Conservation (phyloP, 2,113 vertebrate species). For the Oriolus oriolus region DNA sequence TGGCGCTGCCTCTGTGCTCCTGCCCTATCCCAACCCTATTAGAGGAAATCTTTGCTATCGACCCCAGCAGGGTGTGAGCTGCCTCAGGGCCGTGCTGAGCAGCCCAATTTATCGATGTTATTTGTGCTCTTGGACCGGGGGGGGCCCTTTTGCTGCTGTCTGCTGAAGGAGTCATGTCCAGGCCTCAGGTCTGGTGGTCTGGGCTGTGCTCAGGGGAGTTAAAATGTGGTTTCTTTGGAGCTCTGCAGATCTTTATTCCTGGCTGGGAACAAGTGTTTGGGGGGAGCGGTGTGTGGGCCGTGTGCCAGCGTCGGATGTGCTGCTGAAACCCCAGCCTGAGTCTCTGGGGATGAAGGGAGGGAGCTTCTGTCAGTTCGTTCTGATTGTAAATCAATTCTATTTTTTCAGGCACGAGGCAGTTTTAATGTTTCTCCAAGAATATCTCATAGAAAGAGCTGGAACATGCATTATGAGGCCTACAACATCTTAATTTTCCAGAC, state of each 20-base stretch:
- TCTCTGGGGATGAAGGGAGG: neutral
- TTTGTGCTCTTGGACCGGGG: accelerated
- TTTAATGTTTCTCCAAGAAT: neutral
- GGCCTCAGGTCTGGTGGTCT: accelerated
- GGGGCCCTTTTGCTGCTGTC: no score
- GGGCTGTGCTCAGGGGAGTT: neutral
- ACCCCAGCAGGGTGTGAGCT: neutral
- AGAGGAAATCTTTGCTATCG: neutral
- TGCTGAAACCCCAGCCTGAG: neutral
- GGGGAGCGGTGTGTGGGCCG: neutral
- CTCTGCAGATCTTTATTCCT: neutral
- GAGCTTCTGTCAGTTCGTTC: neutral
- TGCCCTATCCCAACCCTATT: neutral
- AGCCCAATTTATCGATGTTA: neutral
- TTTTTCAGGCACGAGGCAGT: neutral
- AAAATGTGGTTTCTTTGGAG: neutral
- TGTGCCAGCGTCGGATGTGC: neutral
- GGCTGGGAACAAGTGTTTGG: neutral
- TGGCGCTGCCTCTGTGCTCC: neutral
- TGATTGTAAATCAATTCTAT: neutral
- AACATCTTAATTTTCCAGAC: neutral
- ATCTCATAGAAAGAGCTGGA: neutral
- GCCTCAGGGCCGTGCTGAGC: neutral
- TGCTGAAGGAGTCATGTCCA: accelerated
- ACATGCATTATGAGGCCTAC: neutral